Conservation (phyloP, 30 jellyfish, hydroid and myxozoan genomes). For the Catostylus mosaicus region DNA sequence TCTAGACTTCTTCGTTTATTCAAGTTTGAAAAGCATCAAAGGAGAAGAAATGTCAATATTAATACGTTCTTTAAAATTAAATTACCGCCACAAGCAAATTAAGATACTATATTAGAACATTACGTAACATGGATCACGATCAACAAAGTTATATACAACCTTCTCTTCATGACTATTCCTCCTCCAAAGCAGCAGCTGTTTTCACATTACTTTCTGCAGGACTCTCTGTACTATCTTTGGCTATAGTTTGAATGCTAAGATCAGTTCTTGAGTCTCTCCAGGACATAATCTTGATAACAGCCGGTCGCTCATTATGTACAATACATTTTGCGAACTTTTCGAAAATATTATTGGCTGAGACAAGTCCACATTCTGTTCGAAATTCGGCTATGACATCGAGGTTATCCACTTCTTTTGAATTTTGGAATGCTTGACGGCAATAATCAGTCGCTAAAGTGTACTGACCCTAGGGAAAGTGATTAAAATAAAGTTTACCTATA, state of each 20-base stretch:
- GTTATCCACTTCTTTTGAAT: slow-evolving; percentile 16
- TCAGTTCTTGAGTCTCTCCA: slow-evolving; percentile 66
- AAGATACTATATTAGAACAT: too few species aligned
- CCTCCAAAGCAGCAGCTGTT: background rate
- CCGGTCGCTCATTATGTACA: slow-evolving; percentile 36
- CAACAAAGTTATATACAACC: background rate
- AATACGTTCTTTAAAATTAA: too few species aligned
- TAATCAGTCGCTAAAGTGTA: slow-evolving; percentile 50
- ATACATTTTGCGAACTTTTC: slow-evolving; percentile 36
- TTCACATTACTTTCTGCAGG: background rate
- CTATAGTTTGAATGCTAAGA: background rate
- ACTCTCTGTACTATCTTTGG: background rate
- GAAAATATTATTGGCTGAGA: slow-evolving; percentile 43
- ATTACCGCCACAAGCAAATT: too few species aligned
- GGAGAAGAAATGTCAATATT: too few species aligned
- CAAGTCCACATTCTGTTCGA: slow-evolving; percentile 66
- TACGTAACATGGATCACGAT: too few species aligned
- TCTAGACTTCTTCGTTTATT: too few species aligned
- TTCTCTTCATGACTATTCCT: background rate
- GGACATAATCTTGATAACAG: slow-evolving; percentile 30
- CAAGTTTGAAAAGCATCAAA: too few species aligned
- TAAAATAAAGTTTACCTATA: too few species aligned
- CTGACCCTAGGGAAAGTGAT: slow-evolving; percentile 54
- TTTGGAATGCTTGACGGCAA: slow-evolving; percentile 50
- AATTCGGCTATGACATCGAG: slow-evolving; percentile 27